Evolutionary conservation across 2,113 vertebrate genomes (phyloP), one percentile per base, ranked within the genome.

Genomic region (Nannobrachium achirus): DNA sequence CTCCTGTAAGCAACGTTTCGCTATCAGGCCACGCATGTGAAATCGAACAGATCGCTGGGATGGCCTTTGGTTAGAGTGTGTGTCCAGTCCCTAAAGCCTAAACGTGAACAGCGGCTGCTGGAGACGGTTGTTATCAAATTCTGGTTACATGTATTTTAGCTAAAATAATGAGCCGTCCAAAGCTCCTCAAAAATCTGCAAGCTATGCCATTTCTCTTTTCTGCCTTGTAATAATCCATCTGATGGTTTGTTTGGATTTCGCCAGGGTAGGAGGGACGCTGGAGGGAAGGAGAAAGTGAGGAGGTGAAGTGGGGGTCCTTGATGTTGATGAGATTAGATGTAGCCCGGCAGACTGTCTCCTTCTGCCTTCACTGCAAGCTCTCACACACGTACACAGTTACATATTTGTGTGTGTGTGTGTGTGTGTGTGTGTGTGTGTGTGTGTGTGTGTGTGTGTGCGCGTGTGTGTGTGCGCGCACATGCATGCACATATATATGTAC

Each of bases 321-420:
- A 95, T 93, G 93, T 95, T 89, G 94, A 94, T 74, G 86, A 96
- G 96, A 96, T 97, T 95, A 96, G 94, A 91, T 88, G 94, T 84
- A 95, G 96, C 95, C 96, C 94, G 97, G 94, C 96, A 96, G 97
- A 93, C 96, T 97, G 96, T 96, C 96, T 97, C 94, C 94, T 93
- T 48, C 81, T 81, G 92, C 91, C 74, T 86, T 58, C 78, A 67
- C 87, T 85, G 57, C 71, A 15, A 83, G 69, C 79, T 56, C 72
- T 48, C 79, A 81, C 76, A 78, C 84, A 70, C 64, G 64, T 81
- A 63, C 41, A 33, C 20, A 48, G 7, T 63, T 16, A 39, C 78
- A 77, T 49, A 33, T 33, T 33, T 33, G 25, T 33, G 25, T 33
- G 25, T 33, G 25, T 5, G 25, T 33, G 25, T 33, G 25, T 25